Evolutionary conservation across 2,888 invertebrate genomes (phyloP).

Genomic region (Nomada fabriciana): DNA sequence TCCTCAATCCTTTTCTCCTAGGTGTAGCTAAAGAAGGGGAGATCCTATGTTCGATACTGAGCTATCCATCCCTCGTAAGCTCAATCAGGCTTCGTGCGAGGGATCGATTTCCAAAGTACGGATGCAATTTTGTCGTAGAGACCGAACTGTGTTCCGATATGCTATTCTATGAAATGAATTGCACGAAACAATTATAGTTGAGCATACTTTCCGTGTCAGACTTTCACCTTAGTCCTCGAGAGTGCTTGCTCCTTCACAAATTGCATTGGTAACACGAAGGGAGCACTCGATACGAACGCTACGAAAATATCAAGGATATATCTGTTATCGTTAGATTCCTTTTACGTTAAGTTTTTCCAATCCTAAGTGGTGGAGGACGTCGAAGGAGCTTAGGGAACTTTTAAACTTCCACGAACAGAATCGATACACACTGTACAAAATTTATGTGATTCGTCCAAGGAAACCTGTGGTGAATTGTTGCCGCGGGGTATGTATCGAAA

Average conservation of each 20-base stretch:
- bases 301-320: constrained; percentile 16
- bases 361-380: not conserved
- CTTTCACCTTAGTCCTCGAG: not conserved
- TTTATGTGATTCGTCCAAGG: not conserved
- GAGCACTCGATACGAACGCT: constrained; percentile 11
- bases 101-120: not conserved
- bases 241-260: constrained; percentile 4
- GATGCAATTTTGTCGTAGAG: not conserved
- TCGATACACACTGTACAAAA: not conserved
- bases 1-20: not conserved
- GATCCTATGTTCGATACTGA: constrained; percentile 18
- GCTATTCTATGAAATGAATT: no score
- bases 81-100: not conserved
- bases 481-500: no score
- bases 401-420: not conserved
- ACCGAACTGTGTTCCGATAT: not conserved
- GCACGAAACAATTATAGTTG: no score
- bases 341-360: constrained; percentile 10
- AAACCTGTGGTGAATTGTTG: no score
- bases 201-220: constrained; percentile 9
- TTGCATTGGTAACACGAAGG: constrained; percentile 7
- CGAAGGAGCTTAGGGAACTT: not conserved
- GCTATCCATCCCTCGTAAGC: constrained; percentile 26
- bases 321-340: constrained; percentile 21
- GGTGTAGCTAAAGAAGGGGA: constrained; percentile 1